phyloP scores from a whole-genome alignment of 2,888 invertebrate genomes.

The Copidosoma aretas region DNA sequence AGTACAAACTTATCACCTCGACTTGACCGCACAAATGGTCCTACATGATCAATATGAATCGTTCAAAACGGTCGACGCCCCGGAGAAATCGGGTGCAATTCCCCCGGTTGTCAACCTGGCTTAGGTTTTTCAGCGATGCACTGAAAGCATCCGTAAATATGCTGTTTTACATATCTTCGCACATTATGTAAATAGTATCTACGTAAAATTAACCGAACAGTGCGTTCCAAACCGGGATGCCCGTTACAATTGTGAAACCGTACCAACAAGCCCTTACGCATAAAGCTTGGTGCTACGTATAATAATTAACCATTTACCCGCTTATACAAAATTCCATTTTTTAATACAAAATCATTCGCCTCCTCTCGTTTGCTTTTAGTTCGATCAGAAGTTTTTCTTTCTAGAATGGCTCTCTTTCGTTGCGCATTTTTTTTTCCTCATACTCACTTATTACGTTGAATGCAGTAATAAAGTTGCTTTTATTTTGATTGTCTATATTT shows the following conservation, averaged over 20 bases:
- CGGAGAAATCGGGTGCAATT: conserved; percentile 40
- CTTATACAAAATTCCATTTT: conserved; percentile 31
- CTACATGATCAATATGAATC: conserved; percentile 1
- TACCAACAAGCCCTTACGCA: conserved; percentile 38
- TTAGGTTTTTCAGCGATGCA: conserved; percentile 37
- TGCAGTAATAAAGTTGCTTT: not conserved
- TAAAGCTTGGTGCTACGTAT: conserved; percentile 34
- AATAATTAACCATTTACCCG: conserved; percentile 3
- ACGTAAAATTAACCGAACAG: conserved; percentile 18
- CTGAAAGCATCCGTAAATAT: conserved; percentile 44
- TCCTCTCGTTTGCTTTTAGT: conserved; percentile 15
- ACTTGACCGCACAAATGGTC: not conserved
- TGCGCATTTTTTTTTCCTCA: conserved; percentile 14
- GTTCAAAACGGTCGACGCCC: not conserved
- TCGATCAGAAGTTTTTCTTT: conserved; percentile 12
- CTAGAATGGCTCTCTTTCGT: conserved; percentile 15
- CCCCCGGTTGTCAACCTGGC: conserved; percentile 39
- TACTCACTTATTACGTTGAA: not conserved
- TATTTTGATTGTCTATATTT: not conserved
- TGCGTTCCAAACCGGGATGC: conserved; percentile 37
- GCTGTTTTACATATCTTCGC: conserved; percentile 33
- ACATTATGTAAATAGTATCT: conserved; percentile 44
- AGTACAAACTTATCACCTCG: not conserved
- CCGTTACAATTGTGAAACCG: conserved; percentile 36
- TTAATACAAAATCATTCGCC: conserved; percentile 16